phyloP scores from a whole-genome alignment of 2,113 vertebrate species.

The Lontra canadensis region DNA sequence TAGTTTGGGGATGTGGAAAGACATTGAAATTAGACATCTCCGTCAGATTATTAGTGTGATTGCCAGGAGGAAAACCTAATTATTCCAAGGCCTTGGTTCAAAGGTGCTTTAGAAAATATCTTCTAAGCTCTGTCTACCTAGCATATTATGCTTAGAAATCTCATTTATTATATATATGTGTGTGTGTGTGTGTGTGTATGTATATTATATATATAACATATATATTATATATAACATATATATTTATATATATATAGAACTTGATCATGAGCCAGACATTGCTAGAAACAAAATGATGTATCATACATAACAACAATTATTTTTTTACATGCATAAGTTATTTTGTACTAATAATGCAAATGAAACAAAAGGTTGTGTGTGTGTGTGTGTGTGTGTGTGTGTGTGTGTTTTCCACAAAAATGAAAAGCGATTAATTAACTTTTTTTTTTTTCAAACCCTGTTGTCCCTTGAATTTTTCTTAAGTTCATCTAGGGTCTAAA shows the following conservation, averaged over 20 bases:
- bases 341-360: constrained; percentile 8
- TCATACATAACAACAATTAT: background rate
- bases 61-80: constrained; percentile 35
- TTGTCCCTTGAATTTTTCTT: background rate
- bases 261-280: background rate
- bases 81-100: constrained; percentile 45
- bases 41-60: background rate
- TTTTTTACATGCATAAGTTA: background rate
- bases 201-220: no score
- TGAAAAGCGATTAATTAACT: background rate
- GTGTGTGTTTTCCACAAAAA: background rate
- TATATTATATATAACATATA: background rate
- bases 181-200: background rate
- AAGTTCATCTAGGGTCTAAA: background rate
- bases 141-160: background rate
- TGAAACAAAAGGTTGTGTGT: background rate
- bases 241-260: background rate
- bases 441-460: background rate
- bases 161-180: background rate
- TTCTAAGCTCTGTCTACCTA: background rate
- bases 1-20: constrained; percentile 42
- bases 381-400: no score
- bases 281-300: background rate
- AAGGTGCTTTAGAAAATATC: background rate
- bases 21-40: constrained; percentile 38